Percentiles rank a stretch among this genome's conserved stretches.
Conservation (phyloP, 2,113 vertebrate genomes). For the Chionomys nivalis region DNA sequence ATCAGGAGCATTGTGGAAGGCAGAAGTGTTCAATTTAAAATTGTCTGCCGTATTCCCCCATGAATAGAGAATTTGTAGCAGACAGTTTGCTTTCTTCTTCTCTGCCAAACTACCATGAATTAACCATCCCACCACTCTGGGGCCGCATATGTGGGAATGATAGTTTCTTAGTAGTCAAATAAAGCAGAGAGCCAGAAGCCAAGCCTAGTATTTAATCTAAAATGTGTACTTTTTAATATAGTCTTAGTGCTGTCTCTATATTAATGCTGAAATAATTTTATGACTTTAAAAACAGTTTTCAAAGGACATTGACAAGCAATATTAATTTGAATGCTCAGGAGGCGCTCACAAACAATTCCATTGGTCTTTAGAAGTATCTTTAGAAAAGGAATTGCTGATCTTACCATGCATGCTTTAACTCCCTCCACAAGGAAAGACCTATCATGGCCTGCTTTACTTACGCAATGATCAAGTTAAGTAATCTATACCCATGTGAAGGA, state of each 20-base stretch:
- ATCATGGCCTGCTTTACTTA: conserved; percentile 42
- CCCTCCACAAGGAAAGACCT: neutral
- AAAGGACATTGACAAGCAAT: conserved; percentile 8
- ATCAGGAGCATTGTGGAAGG: conserved; percentile 12
- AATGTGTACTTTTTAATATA: neutral
- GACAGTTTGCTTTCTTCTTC: neutral
- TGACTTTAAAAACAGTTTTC: conserved; percentile 26
- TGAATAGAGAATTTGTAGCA: neutral
- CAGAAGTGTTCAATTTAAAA: conserved; percentile 53
- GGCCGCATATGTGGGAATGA: neutral
- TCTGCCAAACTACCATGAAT: conserved; percentile 7
- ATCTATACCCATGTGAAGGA: neutral
- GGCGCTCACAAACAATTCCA: neutral
- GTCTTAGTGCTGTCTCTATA: conserved; percentile 32
- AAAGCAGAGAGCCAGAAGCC: conserved; percentile 15
- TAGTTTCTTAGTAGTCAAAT: neutral
- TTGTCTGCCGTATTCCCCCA: neutral
- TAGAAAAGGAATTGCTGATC: conserved; percentile 45
- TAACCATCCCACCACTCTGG: conserved; percentile 2
- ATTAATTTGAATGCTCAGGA: conserved; percentile 34
- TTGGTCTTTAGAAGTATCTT: conserved; percentile 25
- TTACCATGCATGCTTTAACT: neutral
- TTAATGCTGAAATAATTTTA: conserved; percentile 47
- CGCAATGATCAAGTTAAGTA: conserved; percentile 14
- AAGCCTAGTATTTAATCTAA: conserved; percentile 11